A percentile compares a stretch with the other conserved stretches of the same genome.
Evolutionary conservation across 2,113 vertebrate genomes (phyloP).

Genomic region (Amphiprion ocellaris): DNA sequence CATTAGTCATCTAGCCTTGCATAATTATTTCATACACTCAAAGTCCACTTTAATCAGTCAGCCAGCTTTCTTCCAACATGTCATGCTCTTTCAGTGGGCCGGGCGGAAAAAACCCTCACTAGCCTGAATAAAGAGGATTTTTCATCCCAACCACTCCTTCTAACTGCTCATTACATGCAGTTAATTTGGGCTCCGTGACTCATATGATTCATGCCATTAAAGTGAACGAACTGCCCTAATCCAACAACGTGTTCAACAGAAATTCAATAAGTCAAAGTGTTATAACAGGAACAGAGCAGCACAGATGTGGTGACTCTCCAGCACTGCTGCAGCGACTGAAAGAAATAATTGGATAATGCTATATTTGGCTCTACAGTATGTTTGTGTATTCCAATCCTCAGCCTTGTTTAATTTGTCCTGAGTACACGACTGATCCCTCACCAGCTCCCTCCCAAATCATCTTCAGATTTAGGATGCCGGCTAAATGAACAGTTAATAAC

Average conservation of each 20-base stretch:
- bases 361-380: constrained; percentile 45
- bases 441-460: constrained; percentile 29
- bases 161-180: constrained; percentile 14
- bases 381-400: constrained; percentile 23
- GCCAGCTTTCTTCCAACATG: constrained; percentile 12
- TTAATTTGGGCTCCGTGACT: constrained; percentile 10
- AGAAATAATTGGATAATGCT: constrained; percentile 61
- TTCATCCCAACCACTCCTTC: neutral
- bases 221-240: constrained; percentile 17
- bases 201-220: constrained; percentile 12
- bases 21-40: constrained; percentile 17
- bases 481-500: constrained; percentile 51
- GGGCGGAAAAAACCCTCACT: neutral
- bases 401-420: constrained; percentile 36
- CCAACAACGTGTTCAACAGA: constrained; percentile 2
- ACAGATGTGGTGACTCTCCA: constrained; percentile 31
- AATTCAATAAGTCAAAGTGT: constrained; percentile 42
- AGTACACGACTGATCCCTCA: constrained; percentile 15
- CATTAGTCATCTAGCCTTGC: constrained; percentile 20
- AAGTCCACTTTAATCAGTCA: constrained; percentile 42
- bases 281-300: constrained; percentile 6
- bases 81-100: neutral
- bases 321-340: neutral
- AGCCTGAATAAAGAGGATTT: neutral
- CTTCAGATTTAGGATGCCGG: constrained; percentile 28